Percentiles rank a stretch among this genome's conserved stretches.
Evolutionary conservation across 2,797 vertebrate species (phyloP).

Genomic region (Antennarius maculatus): DNA sequence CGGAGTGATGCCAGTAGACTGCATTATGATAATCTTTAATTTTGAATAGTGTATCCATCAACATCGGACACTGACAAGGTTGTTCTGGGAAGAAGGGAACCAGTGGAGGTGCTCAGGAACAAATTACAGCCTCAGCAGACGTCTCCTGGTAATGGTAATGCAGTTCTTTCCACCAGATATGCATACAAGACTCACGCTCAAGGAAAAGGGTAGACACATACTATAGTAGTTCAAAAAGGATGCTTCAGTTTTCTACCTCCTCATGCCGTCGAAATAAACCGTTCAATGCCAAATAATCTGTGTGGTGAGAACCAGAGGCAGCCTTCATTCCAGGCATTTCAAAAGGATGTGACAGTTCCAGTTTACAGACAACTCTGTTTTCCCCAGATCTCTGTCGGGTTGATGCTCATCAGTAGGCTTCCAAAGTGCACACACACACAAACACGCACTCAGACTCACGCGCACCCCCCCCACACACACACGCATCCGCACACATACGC

Average conservation of each 20-base stretch:
- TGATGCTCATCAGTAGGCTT: slow-evolving; percentile 75
- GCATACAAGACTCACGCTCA: slow-evolving; percentile 45
- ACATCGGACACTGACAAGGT: slow-evolving; percentile 55
- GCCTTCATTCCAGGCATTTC: slow-evolving; percentile 65
- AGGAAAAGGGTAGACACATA: slow-evolving; percentile 48
- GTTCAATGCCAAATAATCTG: slow-evolving; percentile 63
- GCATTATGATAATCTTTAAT: slow-evolving; percentile 30
- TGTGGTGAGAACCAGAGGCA: slow-evolving; percentile 59
- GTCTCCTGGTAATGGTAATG: slow-evolving; percentile 66
- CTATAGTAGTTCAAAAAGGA: slow-evolving; percentile 49
- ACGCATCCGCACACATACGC: slow-evolving; percentile 23
- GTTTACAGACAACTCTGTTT: slow-evolving; percentile 75
- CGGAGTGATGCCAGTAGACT: slow-evolving; percentile 17
- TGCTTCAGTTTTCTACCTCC: slow-evolving; percentile 47
- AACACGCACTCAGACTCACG: slow-evolving; percentile 1
- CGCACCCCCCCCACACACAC: slow-evolving; percentile 19
- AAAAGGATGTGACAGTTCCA: slow-evolving; percentile 77
- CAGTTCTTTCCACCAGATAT: slow-evolving; percentile 45
- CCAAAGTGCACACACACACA: slow-evolving; percentile 28
- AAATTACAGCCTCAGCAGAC: slow-evolving; percentile 68
- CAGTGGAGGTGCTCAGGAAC: slow-evolving; percentile 50
- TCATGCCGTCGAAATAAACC: slow-evolving; percentile 59
- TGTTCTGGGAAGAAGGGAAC: slow-evolving; percentile 58
- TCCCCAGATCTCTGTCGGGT: slow-evolving; percentile 73
- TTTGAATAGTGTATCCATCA: slow-evolving; percentile 56